Conservation (phyloP, 2,797 vertebrate genomes). For the Peromyscus melanophrys region DNA sequence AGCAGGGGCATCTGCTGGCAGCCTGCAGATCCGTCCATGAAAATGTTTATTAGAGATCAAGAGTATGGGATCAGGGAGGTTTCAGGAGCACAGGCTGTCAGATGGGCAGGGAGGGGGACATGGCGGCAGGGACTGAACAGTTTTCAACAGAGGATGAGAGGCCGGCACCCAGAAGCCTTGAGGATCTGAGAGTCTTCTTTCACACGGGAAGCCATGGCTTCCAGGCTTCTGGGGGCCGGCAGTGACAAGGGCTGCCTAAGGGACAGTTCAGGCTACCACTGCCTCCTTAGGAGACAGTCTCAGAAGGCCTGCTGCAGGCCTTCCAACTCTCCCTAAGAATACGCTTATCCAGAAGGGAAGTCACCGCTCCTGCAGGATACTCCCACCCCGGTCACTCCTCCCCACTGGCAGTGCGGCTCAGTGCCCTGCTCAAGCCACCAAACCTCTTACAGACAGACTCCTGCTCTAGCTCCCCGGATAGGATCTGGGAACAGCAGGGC, state of each 20-base stretch:
- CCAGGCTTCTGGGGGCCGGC: background rate
- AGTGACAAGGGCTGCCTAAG: background rate
- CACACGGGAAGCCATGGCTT: fast-evolving
- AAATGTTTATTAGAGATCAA: background rate
- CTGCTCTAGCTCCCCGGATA: background rate
- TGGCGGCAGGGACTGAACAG: background rate
- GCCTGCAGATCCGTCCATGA: background rate
- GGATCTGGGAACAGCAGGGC: too few species aligned
- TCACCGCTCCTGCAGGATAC: background rate
- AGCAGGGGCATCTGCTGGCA: background rate
- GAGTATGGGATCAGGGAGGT: background rate
- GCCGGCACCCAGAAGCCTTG: background rate
- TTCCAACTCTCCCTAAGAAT: background rate
- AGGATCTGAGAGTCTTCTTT: background rate
- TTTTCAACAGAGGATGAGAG: background rate
- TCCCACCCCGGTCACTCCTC: background rate
- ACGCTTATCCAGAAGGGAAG: background rate
- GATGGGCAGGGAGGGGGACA: background rate
- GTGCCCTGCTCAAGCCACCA: background rate
- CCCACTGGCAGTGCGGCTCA: background rate
- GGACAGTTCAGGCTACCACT: background rate
- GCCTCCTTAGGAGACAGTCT: background rate
- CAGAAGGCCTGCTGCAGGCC: background rate
- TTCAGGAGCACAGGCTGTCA: background rate
- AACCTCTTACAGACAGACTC: background rate